phyloP scores from a whole-genome alignment of 2,888 invertebrate genomes.

The Schrankia costaestrigalis region DNA sequence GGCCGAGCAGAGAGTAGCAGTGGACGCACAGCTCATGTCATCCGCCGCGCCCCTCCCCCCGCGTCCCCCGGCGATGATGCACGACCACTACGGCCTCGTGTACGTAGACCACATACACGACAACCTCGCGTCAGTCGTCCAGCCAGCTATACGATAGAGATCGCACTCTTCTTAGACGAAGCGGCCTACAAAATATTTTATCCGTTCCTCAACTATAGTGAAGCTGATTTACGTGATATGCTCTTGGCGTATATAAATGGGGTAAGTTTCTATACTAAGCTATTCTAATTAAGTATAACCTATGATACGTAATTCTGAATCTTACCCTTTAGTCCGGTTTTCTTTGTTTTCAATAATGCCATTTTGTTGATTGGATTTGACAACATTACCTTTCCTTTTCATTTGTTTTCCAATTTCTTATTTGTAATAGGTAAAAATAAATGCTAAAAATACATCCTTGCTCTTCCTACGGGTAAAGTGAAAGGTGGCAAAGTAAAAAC shows the following conservation, averaged over 20 bases:
- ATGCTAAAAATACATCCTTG: too few species aligned
- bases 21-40: slow-evolving; percentile 77
- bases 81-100: slow-evolving; percentile 50
- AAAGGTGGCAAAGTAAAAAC: too few species aligned
- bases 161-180: slow-evolving; percentile 88
- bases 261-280: slow-evolving; percentile 77
- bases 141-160: slow-evolving; percentile 82
- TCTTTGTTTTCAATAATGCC: too few species aligned
- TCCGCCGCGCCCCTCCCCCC: slow-evolving; percentile 77
- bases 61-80: slow-evolving; percentile 68
- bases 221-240: slow-evolving; percentile 85
- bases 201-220: slow-evolving; percentile 84
- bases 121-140: slow-evolving; percentile 41
- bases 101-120: slow-evolving; percentile 49
- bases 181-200: slow-evolving; percentile 86
- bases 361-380: too few species aligned
- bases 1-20: slow-evolving; percentile 58
- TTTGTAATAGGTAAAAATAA: too few species aligned
- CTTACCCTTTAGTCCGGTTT: too few species aligned
- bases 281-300: too few species aligned
- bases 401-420: too few species aligned
- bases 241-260: slow-evolving; percentile 89
- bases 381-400: too few species aligned
- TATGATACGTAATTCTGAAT: too few species aligned
- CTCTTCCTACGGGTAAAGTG: too few species aligned